phyloP scores from a whole-genome alignment of 2,888 invertebrate genomes.

The Ectemnius continuus region DNA sequence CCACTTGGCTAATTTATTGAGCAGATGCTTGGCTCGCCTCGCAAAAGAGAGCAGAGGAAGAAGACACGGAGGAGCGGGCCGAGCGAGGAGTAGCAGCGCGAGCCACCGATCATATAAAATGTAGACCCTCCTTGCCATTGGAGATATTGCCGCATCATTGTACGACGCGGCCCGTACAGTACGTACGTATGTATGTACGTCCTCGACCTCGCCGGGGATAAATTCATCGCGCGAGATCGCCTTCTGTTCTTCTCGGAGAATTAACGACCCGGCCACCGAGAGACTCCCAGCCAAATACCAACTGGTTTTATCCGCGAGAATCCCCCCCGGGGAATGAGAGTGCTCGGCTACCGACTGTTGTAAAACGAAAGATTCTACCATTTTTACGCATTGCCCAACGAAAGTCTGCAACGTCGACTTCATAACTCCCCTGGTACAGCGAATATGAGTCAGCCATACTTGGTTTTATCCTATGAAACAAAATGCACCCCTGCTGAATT shows the following conservation, averaged over 20 bases:
- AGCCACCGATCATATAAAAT: slow-evolving; percentile 52
- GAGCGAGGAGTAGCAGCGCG: slow-evolving; percentile 30
- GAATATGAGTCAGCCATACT: too few species aligned
- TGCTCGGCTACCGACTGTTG: neutral
- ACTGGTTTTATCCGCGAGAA: slow-evolving; percentile 17
- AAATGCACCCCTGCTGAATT: too few species aligned
- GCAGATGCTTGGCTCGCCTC: slow-evolving; percentile 37
- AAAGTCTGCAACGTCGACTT: too few species aligned
- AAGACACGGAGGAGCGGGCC: neutral
- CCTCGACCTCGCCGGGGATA: slow-evolving; percentile 23
- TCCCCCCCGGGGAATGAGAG: neutral
- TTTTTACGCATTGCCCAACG: too few species aligned
- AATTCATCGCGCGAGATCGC: slow-evolving; percentile 23
- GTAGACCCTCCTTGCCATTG: slow-evolving; percentile 51
- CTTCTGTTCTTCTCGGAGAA: slow-evolving; percentile 34
- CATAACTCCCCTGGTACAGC: too few species aligned
- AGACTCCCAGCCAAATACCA: too few species aligned
- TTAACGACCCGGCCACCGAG: slow-evolving; percentile 31
- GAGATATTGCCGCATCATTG: slow-evolving; percentile 55
- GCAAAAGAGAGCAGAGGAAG: slow-evolving; percentile 9
- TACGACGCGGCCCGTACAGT: too few species aligned
- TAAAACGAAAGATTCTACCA: slow-evolving; percentile 2
- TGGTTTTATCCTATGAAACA: too few species aligned
- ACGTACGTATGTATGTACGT: slow-evolving; percentile 9
- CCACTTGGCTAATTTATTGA: slow-evolving; percentile 54